Conservation (phyloP, 1,140 invertebrate species). For the Drosophila bifasciata region DNA sequence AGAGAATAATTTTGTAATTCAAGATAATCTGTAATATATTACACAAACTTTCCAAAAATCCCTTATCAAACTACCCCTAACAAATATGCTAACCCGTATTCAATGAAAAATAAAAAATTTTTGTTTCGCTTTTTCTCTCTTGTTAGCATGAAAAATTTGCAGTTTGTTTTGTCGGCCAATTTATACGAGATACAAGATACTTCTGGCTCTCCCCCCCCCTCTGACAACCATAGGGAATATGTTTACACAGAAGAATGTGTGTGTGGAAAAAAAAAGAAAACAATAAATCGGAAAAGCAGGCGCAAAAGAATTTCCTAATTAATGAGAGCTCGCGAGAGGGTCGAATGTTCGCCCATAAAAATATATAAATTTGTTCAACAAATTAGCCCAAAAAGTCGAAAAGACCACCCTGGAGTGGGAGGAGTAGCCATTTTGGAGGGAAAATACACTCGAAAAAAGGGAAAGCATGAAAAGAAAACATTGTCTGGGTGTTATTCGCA, state of each 20-base stretch:
- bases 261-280: slow-evolving; percentile 7
- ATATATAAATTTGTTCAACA: slow-evolving; percentile 72
- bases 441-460: slow-evolving; percentile 2
- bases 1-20: no score
- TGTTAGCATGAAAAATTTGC: no score
- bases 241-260: slow-evolving; percentile 43
- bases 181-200: no score
- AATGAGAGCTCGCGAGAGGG: slow-evolving; percentile 41
- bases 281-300: slow-evolving; percentile 64
- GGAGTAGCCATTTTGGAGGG: neutral
- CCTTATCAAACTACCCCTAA: no score
- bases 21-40: no score
- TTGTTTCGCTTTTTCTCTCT: no score
- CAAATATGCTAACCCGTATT: no score
- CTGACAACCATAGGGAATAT: slow-evolving; percentile 34
- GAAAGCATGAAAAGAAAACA: slow-evolving; percentile 2
- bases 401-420: slow-evolving; percentile 15
- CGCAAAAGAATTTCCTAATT: slow-evolving; percentile 62
- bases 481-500: slow-evolving; percentile 21
- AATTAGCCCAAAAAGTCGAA: slow-evolving; percentile 47
- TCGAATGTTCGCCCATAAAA: slow-evolving; percentile 24
- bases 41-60: no score
- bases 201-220: neutral
- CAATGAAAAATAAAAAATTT: no score
- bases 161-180: no score